Evolutionary conservation across 2,888 invertebrate species (phyloP).

Genomic region (Idaea dimidiata): DNA sequence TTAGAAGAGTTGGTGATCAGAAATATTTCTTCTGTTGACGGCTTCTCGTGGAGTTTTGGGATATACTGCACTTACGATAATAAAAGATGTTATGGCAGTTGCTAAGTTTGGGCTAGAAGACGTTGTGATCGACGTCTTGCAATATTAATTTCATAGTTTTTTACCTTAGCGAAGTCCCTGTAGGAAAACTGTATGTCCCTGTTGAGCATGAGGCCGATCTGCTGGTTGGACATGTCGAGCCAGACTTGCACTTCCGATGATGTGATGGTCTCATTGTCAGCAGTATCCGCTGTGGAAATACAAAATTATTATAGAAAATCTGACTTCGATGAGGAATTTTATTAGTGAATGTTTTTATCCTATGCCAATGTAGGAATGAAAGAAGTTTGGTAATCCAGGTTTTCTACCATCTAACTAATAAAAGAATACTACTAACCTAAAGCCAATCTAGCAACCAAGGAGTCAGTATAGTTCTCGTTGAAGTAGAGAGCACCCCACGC

Average conservation of each 20-base stretch:
- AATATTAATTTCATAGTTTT: neutral
- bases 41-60: too few relatives aligned
- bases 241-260: constrained; percentile 93
- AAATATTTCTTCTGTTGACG: too few relatives aligned
- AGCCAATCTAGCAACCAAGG: constrained; percentile 89
- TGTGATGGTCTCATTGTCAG: constrained; percentile 92
- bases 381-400: too few relatives aligned
- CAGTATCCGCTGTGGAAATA: constrained; percentile 81
- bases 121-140: too few relatives aligned
- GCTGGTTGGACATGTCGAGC: constrained; percentile 97
- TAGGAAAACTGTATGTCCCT: constrained; percentile 92
- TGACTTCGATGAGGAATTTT: too few relatives aligned
- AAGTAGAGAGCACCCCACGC: constrained; percentile 95
- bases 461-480: constrained; percentile 93
- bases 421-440: constrained; percentile 51
- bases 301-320: neutral
- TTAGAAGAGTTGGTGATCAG: too few relatives aligned
- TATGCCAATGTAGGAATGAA: too few relatives aligned
- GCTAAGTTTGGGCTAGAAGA: too few relatives aligned
- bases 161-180: constrained; percentile 88
- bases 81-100: too few relatives aligned
- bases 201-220: constrained; percentile 94
- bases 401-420: neutral
- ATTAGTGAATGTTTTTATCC: too few relatives aligned
- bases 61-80: too few relatives aligned